phyloP scores from a whole-genome alignment of 2,113 vertebrate genomes.

The Microcebus jonahi region DNA sequence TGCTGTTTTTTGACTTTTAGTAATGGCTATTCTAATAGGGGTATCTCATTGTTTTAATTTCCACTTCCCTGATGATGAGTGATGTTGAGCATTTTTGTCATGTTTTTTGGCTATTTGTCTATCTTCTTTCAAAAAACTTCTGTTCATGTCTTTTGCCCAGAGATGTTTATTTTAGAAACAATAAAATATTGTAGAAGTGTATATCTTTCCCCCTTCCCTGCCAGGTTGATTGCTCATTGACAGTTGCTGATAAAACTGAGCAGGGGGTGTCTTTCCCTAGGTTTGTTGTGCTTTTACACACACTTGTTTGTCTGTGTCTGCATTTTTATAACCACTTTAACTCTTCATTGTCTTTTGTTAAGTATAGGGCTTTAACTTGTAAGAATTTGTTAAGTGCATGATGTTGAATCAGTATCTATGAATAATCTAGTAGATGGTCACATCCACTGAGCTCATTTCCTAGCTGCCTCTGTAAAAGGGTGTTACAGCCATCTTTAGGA shows the following conservation, averaged over 20 bases:
- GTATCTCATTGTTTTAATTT: too few relatives aligned
- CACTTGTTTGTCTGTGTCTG: not conserved
- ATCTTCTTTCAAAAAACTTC: too few relatives aligned
- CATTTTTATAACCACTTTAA: constrained; percentile 31
- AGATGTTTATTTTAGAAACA: constrained; percentile 2
- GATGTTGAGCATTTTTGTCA: too few relatives aligned
- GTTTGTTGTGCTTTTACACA: not conserved
- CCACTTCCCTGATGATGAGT: too few relatives aligned
- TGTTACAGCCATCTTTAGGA: not conserved
- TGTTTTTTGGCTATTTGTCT: too few relatives aligned
- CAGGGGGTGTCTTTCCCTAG: not conserved
- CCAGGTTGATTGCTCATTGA: not conserved
- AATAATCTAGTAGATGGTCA: not conserved
- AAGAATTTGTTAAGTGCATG: constrained; percentile 5
- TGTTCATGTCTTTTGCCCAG: not conserved
- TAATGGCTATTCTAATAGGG: too few relatives aligned
- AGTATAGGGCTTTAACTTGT: not conserved
- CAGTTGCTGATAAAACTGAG: not conserved
- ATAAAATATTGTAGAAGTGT: not conserved
- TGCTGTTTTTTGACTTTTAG: too few relatives aligned
- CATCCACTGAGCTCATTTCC: constrained; percentile 43
- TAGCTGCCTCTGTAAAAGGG: not conserved
- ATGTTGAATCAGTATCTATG: not conserved
- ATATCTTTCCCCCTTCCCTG: not conserved
- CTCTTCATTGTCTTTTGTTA: constrained; percentile 37